Conservation (phyloP, 92 coral and sea anemone genomes). For the Heteractis magnifica region DNA sequence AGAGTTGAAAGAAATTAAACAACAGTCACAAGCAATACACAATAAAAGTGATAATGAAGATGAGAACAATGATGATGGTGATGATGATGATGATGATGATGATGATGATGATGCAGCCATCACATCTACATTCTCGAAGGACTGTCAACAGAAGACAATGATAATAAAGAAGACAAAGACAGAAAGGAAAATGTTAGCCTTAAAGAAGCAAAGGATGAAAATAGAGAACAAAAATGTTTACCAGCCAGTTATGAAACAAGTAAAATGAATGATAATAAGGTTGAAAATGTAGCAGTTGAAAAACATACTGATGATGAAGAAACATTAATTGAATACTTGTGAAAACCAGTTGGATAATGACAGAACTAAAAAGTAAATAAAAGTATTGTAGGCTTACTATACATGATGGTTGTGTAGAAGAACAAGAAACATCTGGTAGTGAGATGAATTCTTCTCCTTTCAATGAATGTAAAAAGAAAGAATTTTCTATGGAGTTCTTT, state of each 20-base stretch:
- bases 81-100: neutral
- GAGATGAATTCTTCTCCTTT: neutral
- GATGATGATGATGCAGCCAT: neutral
- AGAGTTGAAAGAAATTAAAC: conserved; percentile 3
- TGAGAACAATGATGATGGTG: neutral
- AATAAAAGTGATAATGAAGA: neutral
- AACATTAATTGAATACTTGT: too few species aligned
- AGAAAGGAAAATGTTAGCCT: neutral
- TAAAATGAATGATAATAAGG: neutral
- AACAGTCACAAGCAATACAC: neutral
- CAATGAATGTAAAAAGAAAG: neutral
- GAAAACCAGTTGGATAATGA: conserved; percentile 4
- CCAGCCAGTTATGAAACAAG: neutral
- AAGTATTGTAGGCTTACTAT: neutral
- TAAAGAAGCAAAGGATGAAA: neutral
- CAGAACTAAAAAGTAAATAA: conserved; percentile 4
- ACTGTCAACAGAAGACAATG: conserved; percentile 34
- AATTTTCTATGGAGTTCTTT: conserved; percentile 16
- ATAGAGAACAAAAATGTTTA: neutral
- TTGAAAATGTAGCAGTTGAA: neutral
- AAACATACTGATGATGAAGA: neutral
- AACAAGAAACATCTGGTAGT: neutral
- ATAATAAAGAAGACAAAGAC: neutral
- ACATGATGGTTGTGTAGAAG: neutral
- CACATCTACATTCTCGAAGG: conserved; percentile 54